These are phyloP conservation scores for Eupithecia tripunctaria DNA, from an alignment of 2,888 invertebrate genomes.

Conservation along the genomic window DNA sequence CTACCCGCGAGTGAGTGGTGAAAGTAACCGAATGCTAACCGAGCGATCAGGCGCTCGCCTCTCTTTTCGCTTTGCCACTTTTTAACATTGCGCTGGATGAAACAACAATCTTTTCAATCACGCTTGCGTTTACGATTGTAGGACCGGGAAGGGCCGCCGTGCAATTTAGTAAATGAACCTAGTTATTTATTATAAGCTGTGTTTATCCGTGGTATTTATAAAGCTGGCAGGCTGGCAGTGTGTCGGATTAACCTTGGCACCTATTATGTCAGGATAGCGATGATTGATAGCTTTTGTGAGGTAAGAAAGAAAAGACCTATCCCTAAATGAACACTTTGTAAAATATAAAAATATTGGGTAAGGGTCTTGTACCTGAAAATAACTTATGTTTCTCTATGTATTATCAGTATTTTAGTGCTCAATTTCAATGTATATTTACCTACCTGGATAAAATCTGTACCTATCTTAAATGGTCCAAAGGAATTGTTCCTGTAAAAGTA, in stretches of 20 bases:
- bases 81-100: too few species aligned
- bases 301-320: constrained; percentile 24
- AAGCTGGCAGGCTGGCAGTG: constrained; percentile 33
- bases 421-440: background rate
- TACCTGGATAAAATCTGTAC: background rate
- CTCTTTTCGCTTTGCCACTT: too few species aligned
- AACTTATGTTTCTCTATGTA: background rate
- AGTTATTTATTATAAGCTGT: constrained; percentile 16
- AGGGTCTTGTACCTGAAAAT: background rate
- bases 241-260: constrained; percentile 63
- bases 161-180: background rate
- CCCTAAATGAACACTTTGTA: constrained; percentile 19
- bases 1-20: too few species aligned
- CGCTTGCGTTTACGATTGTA: too few species aligned
- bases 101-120: too few species aligned
- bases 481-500: background rate
- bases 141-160: too few species aligned
- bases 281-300: constrained; percentile 57
- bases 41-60: too few species aligned
- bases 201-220: constrained; percentile 35
- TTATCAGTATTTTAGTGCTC: background rate
- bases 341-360: constrained; percentile 16
- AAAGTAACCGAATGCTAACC: too few species aligned
- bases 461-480: background rate
- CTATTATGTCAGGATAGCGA: constrained; percentile 59